phyloP scores from a whole-genome alignment of 2,113 vertebrate genomes.

The Sorex fumeus region DNA sequence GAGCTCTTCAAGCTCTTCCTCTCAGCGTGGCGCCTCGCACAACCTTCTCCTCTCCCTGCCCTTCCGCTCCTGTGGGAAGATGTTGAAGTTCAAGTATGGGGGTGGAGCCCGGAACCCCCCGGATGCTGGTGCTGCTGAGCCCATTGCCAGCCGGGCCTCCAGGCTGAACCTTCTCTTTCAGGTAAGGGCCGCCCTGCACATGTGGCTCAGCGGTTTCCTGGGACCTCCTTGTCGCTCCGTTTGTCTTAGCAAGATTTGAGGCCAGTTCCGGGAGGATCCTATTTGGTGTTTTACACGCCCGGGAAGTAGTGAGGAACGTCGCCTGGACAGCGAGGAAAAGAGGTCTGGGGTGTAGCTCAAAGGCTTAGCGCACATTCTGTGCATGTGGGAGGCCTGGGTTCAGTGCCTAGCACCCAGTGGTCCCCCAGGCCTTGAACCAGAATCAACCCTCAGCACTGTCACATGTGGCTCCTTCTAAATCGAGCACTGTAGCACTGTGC shows the following conservation, averaged over 20 bases:
- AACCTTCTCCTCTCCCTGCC: background rate
- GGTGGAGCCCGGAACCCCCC: slow-evolving; percentile 80
- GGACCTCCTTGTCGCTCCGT: background rate
- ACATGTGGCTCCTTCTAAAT: too few species aligned
- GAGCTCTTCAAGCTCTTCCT: background rate
- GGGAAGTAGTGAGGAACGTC: background rate
- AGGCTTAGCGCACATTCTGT: too few species aligned
- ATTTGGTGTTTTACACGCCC: background rate
- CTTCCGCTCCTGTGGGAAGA: slow-evolving; percentile 79
- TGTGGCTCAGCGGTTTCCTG: background rate
- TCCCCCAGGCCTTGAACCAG: too few species aligned
- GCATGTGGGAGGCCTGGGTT: too few species aligned
- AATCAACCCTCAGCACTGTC: too few species aligned
- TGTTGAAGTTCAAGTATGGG: slow-evolving; percentile 98
- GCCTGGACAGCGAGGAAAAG: background rate
- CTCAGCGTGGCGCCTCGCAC: background rate
- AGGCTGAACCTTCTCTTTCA: slow-evolving; percentile 95
- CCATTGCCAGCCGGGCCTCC: slow-evolving; percentile 93
- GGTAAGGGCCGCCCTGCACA: slow-evolving; percentile 87
- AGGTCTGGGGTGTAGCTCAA: background rate
- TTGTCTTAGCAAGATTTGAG: background rate
- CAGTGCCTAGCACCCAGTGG: too few species aligned
- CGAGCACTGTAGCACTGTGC: too few species aligned
- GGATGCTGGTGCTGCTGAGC: slow-evolving; percentile 86
- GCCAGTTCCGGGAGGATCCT: background rate